Evolutionary conservation across 1,140 invertebrate species (phyloP), one percentile per base, ranked within the genome.

Genomic region (Drosophila guanche): DNA sequence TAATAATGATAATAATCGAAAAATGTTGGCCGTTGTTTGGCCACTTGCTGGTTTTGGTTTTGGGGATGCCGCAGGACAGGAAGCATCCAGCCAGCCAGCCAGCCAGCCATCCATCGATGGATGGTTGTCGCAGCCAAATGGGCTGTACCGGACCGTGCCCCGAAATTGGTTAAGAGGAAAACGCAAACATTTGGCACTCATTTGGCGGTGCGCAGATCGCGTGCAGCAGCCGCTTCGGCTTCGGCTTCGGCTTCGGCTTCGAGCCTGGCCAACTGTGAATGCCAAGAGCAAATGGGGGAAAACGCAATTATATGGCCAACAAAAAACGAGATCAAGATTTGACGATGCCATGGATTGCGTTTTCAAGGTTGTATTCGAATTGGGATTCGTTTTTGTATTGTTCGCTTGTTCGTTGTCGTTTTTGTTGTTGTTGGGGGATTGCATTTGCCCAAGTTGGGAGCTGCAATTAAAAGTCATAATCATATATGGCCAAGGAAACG

Each of bases 301-400:
- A 78, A 73, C 69, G 79, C 78, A 81, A 80, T 56, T 63, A 77
- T 72, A 80, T 77, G 60, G 60, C 60, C 43, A 81, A 78, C 43
- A 8, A 53, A 86, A 85, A 85, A 81, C 81, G 81, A 85, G 81
- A 85, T 85, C 81, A 86, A 85, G 81, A 86, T 85, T 85, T 85
- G 83, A 76, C 43, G 61, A 54, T 55, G 41, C 51, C 55, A 43
- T 50, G 55, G 72, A 86, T 86, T 77, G 80, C 80, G 83, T 80
- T 85, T 86, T 85, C 80, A 85, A 85, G 81, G 81, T 85, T 85
- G 81, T 86, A 81, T 70, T 76, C 74, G 70, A 40, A 40, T 51
- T 25, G 53, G 42, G 40, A 58, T 33, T 3, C 8, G 29, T 20
- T 20, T 20, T 20, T 20, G 16, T 33, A 33, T 33, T 33, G 7